Base-by-base conservation (phyloP, 2,888 invertebrate species). In the Melikaiella ostensackeni region DNA sequence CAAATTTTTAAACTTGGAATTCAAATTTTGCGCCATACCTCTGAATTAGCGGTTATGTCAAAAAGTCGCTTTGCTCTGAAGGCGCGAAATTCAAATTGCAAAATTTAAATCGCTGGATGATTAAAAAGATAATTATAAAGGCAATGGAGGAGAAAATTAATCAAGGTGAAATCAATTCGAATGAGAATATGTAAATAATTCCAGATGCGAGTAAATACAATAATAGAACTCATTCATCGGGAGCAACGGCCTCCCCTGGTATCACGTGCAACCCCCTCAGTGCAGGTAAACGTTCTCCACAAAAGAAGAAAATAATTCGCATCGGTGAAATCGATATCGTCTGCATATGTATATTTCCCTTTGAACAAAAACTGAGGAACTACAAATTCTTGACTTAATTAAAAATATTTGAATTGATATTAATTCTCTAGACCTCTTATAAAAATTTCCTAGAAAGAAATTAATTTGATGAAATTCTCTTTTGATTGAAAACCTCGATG, bases 301-400 rank as follows among this genome's bases (percentile, higher is more conserved):
- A 64, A 75, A 83, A 81, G 77, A 81, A 85, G 81, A 80, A 85
- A 86, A 86, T 85, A 86, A 85, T 86, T 86, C 79, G 77, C 79
- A 81, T 79, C 79, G 80, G 63, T 76, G 80, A 80, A 84, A 86
- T 86, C 86, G 81, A 86, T 85, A 86, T 77, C 77, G 50, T 33
- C 70, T 33, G 0, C 8, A 30, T 50, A 70, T 21, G 21, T 63
- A 21, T 62, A 62, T 62, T 6, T 6, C 19, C 35, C 35, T 38
- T 63, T 46, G n/a, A 73, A 73, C 35, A 70, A 33, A 33, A 33
- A 6, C 7, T 33, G 6, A 7, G 33, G 33, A 33, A 33, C n/a
- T n/a, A n/a, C n/a, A n/a, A n/a, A n/a, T n/a, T n/a, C n/a, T n/a
- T n/a, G n/a, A n/a, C n/a, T n/a, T n/a, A n/a, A n/a, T n/a, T n/a